Base-by-base conservation (phyloP, 2,888 invertebrate species). In the Pachliopta kotzebuea region DNA sequence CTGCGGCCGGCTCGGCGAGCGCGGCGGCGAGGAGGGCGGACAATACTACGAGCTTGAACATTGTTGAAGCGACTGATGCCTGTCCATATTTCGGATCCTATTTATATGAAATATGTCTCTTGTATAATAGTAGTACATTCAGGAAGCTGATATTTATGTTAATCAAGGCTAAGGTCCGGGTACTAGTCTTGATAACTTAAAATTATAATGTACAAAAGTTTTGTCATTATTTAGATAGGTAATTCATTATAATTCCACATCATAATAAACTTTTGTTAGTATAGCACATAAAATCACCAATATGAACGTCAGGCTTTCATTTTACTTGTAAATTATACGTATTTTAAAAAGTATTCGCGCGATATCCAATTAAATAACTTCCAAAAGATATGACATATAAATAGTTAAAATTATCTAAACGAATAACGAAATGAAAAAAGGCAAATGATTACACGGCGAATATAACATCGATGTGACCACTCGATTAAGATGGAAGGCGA, bases 11-110 rank as follows among this genome's bases (percentile, higher is more conserved):
- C 61, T 76, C 76, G 71, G 92, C 92, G 67, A 80, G 81, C 69
- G 83, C 89, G 67, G 91, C 76, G 75, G 91, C 88, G 71, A 92
- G 76, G 70, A 93, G 82, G 77, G 88, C 90, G 76, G 85, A 91
- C 85, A 93, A 84, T 71, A 87, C 83, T 75, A 81, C 82, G 79
- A 84, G 82, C 67, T 74, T 78, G 67, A 52, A 60, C 69, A 67
- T 64, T 64, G 68, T 64, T 57, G 68, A 60, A 66, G 64, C 71
- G 67, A 72, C 69, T 73, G 72, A 73, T 72, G 65, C 58, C 62
- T 37, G 37, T 53, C 18, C 24, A 23, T 53, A 42, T 14, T 53
- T 37, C 11, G 20, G 9, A 49, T 8, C 49, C 23, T 54, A 58
- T 63, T 63, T 63, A 63, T 63, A 63, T 58, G 2, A 55, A 53